These are phyloP conservation scores for Lepidothrix coronata DNA, from an alignment of 2,113 vertebrate genomes.

Conservation along the genomic window DNA sequence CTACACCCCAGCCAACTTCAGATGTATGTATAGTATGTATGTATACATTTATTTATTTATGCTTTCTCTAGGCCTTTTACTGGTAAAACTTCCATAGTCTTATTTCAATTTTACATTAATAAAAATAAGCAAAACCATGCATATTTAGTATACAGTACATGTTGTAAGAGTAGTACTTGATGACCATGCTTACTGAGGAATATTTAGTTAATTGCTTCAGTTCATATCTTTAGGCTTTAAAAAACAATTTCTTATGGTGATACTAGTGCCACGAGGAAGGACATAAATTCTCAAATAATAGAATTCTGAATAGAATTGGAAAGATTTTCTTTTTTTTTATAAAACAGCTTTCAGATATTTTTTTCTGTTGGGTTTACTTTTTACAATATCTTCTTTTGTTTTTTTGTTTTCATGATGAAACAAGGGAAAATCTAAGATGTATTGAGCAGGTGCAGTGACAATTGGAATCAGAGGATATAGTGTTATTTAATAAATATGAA, in stretches of 20 bases:
- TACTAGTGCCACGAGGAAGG: background rate
- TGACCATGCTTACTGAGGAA: background rate
- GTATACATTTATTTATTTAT: background rate
- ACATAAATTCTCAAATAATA: background rate
- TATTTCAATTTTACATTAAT: background rate
- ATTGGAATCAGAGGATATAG: background rate
- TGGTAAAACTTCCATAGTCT: background rate
- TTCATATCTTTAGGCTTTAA: background rate
- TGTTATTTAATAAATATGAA: constrained; percentile 10
- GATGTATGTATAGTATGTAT: background rate
- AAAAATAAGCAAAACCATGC: background rate
- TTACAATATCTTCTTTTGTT: fast-evolving
- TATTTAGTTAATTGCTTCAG: background rate
- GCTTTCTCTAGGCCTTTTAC: background rate
- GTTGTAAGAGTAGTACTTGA: background rate
- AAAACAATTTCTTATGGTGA: background rate
- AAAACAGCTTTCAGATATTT: background rate
- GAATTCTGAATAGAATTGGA: background rate
- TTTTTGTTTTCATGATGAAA: background rate
- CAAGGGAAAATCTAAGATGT: background rate
- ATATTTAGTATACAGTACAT: background rate
- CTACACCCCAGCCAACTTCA: background rate
- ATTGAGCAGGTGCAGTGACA: background rate
- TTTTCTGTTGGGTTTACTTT: background rate
- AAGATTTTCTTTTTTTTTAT: background rate